Percentiles rank a stretch among this genome's conserved stretches.
Evolutionary conservation across 64 coral and sea anemone species (phyloP).

Genomic region (Acropora yongei): DNA sequence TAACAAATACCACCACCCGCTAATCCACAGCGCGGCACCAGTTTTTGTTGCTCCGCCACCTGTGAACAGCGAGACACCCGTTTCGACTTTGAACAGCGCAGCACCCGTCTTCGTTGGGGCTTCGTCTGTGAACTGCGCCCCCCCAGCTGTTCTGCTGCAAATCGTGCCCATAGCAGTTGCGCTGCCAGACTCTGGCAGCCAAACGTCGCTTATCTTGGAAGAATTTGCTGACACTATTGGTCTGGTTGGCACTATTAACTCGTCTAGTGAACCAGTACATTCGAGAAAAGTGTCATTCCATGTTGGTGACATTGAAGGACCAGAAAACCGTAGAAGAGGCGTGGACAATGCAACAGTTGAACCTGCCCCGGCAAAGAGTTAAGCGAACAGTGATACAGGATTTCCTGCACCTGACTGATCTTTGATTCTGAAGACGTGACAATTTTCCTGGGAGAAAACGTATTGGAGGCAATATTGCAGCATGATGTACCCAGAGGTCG

Average conservation of each 20-base stretch:
- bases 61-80: too few species aligned
- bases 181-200: too few species aligned
- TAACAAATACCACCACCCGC: too few species aligned
- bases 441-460: conserved; percentile 34
- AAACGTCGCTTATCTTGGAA: too few species aligned
- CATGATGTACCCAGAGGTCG: conserved; percentile 14
- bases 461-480: conserved; percentile 20
- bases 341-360: conserved; percentile 44
- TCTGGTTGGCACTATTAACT: conserved; percentile 45
- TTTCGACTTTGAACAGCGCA: too few species aligned
- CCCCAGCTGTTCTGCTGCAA: too few species aligned
- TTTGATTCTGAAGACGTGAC: conserved; percentile 48
- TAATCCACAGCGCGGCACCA: too few species aligned
- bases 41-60: too few species aligned
- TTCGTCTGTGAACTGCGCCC: too few species aligned
- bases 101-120: too few species aligned
- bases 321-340: conserved; percentile 33
- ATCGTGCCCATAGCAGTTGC: too few species aligned
- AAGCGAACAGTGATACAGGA: neutral
- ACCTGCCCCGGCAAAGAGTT: conserved; percentile 33
- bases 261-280: neutral
- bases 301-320: neutral
- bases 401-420: conserved; percentile 30
- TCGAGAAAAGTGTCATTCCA: conserved; percentile 64
- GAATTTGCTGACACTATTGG: too few species aligned